Percentiles rank a stretch among this genome's conserved stretches.
phyloP scores from a whole-genome alignment of 2,113 vertebrate species.

The Equus przewalskii region DNA sequence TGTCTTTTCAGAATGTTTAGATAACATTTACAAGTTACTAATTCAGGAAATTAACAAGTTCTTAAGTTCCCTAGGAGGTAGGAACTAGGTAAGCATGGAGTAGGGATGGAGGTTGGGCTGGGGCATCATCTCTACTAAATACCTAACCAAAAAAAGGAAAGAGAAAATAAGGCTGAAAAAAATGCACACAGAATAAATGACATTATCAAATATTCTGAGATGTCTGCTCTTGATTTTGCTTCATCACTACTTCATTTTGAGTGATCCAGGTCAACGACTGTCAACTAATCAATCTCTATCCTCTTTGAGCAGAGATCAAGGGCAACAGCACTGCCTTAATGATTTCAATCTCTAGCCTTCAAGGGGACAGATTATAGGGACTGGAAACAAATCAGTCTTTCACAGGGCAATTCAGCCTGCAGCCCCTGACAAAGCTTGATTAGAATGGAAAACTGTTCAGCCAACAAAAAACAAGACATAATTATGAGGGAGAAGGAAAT shows the following conservation, averaged over 20 bases:
- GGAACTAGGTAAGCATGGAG: neutral
- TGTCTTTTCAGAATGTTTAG: neutral
- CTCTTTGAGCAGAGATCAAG: constrained; percentile 71
- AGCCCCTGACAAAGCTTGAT: constrained; percentile 34
- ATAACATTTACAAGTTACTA: neutral
- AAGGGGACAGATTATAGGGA: constrained; percentile 62
- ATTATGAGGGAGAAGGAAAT: neutral
- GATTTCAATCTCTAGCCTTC: constrained; percentile 78
- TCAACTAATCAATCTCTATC: constrained; percentile 69
- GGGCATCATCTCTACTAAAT: neutral
- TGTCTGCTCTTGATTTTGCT: constrained; percentile 46
- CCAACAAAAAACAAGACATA: constrained; percentile 64
- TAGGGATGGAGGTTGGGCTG: neutral
- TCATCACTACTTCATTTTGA: constrained; percentile 79
- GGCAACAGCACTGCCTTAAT: constrained; percentile 66
- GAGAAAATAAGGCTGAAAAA: neutral
- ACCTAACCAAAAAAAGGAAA: neutral
- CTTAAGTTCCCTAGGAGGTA: neutral
- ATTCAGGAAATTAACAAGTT: neutral
- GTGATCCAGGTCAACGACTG: constrained; percentile 54
- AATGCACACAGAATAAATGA: constrained; percentile 20
- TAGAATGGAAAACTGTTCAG: constrained; percentile 67
- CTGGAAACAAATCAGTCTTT: constrained; percentile 72
- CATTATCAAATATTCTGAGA: constrained; percentile 65
- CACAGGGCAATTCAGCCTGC: constrained; percentile 62